Percentiles rank a stretch among this genome's conserved stretches.
Evolutionary conservation across 1,140 invertebrate genomes (phyloP).

Genomic region (Brachionus asplanchnoidis): DNA sequence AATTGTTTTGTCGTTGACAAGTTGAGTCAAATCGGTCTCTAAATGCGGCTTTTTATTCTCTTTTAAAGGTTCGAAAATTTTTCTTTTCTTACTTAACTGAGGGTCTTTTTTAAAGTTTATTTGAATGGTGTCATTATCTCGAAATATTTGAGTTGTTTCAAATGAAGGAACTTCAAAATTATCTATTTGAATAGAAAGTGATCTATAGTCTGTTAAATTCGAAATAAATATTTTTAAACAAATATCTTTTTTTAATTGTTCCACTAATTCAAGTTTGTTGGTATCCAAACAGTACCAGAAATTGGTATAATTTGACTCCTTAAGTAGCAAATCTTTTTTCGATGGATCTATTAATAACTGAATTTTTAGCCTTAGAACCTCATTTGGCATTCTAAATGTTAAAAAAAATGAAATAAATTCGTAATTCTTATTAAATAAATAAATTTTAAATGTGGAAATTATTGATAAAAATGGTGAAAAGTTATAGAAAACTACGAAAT

Average conservation of each 20-base stretch:
- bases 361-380: background rate
- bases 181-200: background rate
- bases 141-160: background rate
- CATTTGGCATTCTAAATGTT: background rate
- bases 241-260: constrained; percentile 2
- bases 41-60: constrained; percentile 29
- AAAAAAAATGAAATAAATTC: background rate
- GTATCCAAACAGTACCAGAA: constrained; percentile 3
- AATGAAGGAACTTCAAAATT: constrained; percentile 8
- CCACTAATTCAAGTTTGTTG: background rate
- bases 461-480: background rate
- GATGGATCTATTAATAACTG: background rate
- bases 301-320: background rate
- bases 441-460: too few relatives aligned
- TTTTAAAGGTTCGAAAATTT: background rate
- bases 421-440: too few relatives aligned
- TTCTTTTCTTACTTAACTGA: background rate
- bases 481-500: background rate
- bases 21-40: background rate
- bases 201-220: background rate
- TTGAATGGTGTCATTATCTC: background rate
- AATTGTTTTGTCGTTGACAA: background rate
- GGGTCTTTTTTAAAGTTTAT: background rate
- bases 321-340: background rate
- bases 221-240: background rate